Evolutionary conservation across 1,140 invertebrate genomes (phyloP).

Genomic region (Drosophila ficusphila): DNA sequence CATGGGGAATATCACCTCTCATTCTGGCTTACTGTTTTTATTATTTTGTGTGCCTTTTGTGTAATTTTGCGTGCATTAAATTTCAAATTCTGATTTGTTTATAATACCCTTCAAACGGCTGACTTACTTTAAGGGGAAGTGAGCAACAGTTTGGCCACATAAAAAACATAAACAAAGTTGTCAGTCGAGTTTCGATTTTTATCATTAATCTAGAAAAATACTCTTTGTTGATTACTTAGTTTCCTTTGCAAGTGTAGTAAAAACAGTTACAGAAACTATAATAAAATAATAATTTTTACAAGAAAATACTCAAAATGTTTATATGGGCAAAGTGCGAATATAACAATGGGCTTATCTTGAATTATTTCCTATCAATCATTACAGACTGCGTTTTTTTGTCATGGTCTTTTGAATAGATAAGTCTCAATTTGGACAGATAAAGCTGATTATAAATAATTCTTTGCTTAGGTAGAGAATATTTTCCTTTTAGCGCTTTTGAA

Average conservation of each 20-base stretch:
- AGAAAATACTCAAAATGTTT: constrained; percentile 1
- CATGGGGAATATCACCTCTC: constrained; percentile 8
- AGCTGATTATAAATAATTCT: neutral
- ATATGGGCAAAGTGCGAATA: neutral
- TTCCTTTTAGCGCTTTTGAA: neutral
- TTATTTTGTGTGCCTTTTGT: constrained; percentile 36
- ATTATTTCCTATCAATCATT: constrained; percentile 28
- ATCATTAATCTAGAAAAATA: neutral
- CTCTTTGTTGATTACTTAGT: neutral
- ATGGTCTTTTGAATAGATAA: constrained; percentile 22
- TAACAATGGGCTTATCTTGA: constrained; percentile 10
- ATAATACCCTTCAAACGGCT: constrained; percentile 43
- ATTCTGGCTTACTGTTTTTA: constrained; percentile 10
- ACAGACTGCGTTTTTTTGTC: constrained; percentile 18
- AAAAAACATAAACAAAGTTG: constrained; percentile 19
- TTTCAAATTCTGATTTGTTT: constrained; percentile 49
- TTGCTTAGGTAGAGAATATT: neutral
- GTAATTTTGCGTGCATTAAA: constrained; percentile 71
- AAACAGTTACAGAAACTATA: no score
- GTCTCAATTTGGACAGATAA: constrained; percentile 17
- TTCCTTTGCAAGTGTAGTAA: no score
- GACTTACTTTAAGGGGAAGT: constrained; percentile 24
- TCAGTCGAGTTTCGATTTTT: neutral
- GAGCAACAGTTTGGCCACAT: neutral
- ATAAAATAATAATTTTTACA: neutral